phyloP scores from a whole-genome alignment of 37 sponge, comb jelly and placozoan genomes.

The Cliona cf. orientalis region DNA sequence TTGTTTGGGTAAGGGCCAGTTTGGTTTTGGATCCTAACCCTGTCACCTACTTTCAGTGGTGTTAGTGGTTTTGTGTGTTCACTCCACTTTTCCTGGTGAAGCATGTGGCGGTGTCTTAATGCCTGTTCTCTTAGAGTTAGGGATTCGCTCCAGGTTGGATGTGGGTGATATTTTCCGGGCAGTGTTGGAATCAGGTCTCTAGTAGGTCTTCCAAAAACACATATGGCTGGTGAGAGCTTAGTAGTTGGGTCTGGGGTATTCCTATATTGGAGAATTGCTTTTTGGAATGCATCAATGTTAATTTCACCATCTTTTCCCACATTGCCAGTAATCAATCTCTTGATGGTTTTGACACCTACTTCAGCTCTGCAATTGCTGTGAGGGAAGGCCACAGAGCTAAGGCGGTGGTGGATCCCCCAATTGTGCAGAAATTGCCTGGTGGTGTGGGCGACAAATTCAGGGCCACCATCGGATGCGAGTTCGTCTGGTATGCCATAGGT shows the following conservation, averaged over 20 bases:
- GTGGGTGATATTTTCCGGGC: conserved; percentile 40
- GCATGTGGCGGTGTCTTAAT: conserved; percentile 43
- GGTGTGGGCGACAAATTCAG: conserved; percentile 28
- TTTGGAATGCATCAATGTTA: conserved; percentile 20
- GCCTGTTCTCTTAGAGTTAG: conserved; percentile 12
- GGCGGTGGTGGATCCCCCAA: conserved; percentile 48
- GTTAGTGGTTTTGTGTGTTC: conserved; percentile 34
- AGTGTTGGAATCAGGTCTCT: conserved; percentile 45
- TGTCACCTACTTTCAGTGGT: conserved; percentile 31
- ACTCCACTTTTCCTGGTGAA: conserved; percentile 41
- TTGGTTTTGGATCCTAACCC: conserved; percentile 57
- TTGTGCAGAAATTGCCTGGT: conserved; percentile 29
- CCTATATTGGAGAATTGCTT: conserved; percentile 53
- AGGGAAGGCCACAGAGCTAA: conserved; percentile 38
- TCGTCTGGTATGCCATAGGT: conserved; percentile 46
- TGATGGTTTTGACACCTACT: conserved; percentile 41
- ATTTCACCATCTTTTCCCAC: conserved; percentile 27
- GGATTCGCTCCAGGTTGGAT: conserved; percentile 13
- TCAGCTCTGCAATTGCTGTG: conserved; percentile 49
- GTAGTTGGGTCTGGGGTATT: conserved; percentile 37
- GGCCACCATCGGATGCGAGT: conserved; percentile 46
- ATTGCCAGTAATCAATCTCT: conserved; percentile 43
- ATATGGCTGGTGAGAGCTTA: conserved; percentile 47
- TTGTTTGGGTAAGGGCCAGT: conserved; percentile 32
- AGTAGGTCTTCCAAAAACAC: conserved; percentile 43